Evolutionary conservation across 1,140 invertebrate species (phyloP).

Genomic region (Drosophila quadrilineata): DNA sequence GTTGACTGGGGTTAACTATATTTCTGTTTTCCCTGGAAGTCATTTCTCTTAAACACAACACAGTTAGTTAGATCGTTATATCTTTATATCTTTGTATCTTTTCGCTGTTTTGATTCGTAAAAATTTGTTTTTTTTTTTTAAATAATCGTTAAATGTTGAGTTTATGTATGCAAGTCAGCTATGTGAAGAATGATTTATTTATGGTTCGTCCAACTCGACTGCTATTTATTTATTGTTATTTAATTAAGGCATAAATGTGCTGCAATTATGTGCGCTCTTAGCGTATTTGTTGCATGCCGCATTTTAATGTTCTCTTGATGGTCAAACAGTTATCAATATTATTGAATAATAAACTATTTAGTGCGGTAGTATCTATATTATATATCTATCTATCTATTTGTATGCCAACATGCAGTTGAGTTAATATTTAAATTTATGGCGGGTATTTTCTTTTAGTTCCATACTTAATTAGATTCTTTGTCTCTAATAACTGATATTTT

Average conservation of each 20-base stretch:
- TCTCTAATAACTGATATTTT: too few relatives aligned
- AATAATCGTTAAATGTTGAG: constrained; percentile 21
- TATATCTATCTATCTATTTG: too few relatives aligned
- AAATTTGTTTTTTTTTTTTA: constrained; percentile 39
- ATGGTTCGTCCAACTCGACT: constrained; percentile 23
- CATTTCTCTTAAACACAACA: neutral
- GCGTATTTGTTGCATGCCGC: constrained; percentile 26
- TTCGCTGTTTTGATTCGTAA: constrained; percentile 38
- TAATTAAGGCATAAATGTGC: constrained; percentile 53
- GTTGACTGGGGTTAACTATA: neutral
- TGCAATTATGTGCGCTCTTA: constrained; percentile 27
- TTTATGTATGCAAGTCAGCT: constrained; percentile 32
- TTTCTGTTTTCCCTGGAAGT: constrained; percentile 25
- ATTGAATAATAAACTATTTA: too few relatives aligned
- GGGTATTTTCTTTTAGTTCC: too few relatives aligned
- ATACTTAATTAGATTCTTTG: too few relatives aligned
- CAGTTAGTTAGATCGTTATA: constrained; percentile 30
- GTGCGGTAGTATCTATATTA: too few relatives aligned
- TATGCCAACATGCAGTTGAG: too few relatives aligned
- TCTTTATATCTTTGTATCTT: constrained; percentile 20
- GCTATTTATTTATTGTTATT: constrained; percentile 58
- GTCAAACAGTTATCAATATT: too few relatives aligned
- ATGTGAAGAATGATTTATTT: constrained; percentile 48
- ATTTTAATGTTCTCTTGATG: neutral
- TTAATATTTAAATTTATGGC: too few relatives aligned